A percentile compares a stretch with the other conserved stretches of the same genome.
Conservation (phyloP, 2,888 invertebrate genomes). For the Blera fallax region DNA sequence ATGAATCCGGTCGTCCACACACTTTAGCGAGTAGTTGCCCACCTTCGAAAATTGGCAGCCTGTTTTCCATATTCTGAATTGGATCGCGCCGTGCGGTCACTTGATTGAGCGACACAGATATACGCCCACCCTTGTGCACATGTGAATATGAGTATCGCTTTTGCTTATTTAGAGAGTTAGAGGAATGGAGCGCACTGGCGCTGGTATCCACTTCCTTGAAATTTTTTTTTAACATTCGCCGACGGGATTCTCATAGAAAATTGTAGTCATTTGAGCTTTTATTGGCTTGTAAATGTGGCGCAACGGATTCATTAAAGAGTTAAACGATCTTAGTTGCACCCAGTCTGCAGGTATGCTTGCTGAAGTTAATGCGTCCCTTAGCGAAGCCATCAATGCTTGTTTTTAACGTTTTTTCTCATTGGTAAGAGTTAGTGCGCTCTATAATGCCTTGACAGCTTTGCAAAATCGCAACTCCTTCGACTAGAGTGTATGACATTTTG, state of each 20-base stretch:
- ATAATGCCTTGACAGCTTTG: no score
- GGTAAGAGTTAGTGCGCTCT: no score
- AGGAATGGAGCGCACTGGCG: neutral
- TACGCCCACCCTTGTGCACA: slow-evolving; percentile 44
- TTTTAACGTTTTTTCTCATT: no score
- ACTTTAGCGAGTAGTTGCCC: slow-evolving; percentile 57
- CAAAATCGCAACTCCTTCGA: no score
- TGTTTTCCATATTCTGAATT: slow-evolving; percentile 57
- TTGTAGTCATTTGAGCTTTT: no score
- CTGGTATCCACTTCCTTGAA: no score
- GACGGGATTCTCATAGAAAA: slow-evolving; percentile 17
- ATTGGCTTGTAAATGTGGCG: slow-evolving; percentile 6
- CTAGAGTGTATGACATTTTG: no score
- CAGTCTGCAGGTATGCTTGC: no score
- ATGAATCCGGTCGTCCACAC: slow-evolving; percentile 49
- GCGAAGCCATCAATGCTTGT: no score
- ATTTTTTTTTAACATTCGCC: neutral
- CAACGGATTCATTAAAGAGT: no score
- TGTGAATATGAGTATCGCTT: neutral
- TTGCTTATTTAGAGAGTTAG: neutral
- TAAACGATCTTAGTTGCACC: no score
- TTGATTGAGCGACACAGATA: slow-evolving; percentile 34
- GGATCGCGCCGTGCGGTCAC: slow-evolving; percentile 29
- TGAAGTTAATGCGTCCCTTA: no score
- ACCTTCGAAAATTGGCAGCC: slow-evolving; percentile 63